phyloP scores from a whole-genome alignment of 2,888 invertebrate genomes.

The Mellilla xanthometata region DNA sequence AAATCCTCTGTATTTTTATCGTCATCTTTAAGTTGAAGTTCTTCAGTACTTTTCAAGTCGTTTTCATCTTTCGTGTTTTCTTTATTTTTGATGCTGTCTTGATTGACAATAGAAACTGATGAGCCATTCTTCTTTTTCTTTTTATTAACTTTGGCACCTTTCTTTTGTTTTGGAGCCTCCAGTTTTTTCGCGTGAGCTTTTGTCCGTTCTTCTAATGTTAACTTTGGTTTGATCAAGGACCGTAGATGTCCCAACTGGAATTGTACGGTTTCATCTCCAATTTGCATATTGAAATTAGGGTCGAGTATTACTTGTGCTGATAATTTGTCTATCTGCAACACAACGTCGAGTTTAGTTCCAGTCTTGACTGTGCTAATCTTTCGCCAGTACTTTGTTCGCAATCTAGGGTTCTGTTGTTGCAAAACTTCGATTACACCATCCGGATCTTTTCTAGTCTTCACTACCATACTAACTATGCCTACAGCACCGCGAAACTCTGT shows the following conservation, averaged over 20 bases:
- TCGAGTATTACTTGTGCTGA: slow-evolving; percentile 66
- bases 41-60: too few relatives aligned
- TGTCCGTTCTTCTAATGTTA: slow-evolving; percentile 48
- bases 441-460: slow-evolving; percentile 51
- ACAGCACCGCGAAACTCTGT: slow-evolving; percentile 74
- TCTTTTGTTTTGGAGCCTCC: slow-evolving; percentile 10
- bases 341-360: slow-evolving; percentile 55
- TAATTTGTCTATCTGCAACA: slow-evolving; percentile 68
- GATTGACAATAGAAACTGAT: neutral
- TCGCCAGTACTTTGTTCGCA: slow-evolving; percentile 70
- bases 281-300: slow-evolving; percentile 50
- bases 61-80: neutral
- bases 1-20: too few relatives aligned
- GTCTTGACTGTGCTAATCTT: slow-evolving; percentile 58
- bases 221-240: slow-evolving; percentile 56
- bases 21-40: too few relatives aligned
- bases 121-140: slow-evolving; percentile 18
- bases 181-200: slow-evolving; percentile 35
- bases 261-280: slow-evolving; percentile 47
- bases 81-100: slow-evolving; percentile 18
- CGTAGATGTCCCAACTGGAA: slow-evolving; percentile 67
- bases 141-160: slow-evolving; percentile 20
- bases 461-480: slow-evolving; percentile 65
- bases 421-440: slow-evolving; percentile 57
- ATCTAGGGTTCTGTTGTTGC: slow-evolving; percentile 61